These are phyloP conservation scores for Micronisus gabar DNA, from an alignment of 2,113 vertebrate genomes.

Conservation along the genomic window DNA sequence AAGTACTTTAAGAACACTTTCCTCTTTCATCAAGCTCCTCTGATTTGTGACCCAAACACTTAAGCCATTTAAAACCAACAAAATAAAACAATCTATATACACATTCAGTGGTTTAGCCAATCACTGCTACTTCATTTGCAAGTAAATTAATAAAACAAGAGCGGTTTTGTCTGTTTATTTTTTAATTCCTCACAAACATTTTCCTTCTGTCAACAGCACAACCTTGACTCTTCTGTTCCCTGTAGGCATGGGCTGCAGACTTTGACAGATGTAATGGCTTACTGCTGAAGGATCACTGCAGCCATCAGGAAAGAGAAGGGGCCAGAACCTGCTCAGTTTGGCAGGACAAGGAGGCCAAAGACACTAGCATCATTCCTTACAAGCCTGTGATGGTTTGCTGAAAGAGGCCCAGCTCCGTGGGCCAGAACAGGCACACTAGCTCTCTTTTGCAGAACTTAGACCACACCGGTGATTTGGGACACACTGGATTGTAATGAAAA, in stretches of 20 bases:
- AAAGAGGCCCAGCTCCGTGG: neutral
- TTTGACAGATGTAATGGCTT: neutral
- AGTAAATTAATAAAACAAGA: neutral
- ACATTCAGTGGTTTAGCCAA: neutral
- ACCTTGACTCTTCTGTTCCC: neutral
- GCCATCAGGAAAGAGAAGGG: neutral
- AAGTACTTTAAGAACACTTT: neutral
- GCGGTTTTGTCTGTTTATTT: neutral
- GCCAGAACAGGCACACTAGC: neutral
- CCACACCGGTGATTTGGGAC: neutral
- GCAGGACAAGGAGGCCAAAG: neutral
- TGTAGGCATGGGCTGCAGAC: neutral
- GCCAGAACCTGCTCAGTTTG: neutral
- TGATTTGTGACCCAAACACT: neutral
- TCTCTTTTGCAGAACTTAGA: neutral
- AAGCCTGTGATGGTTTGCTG: neutral
- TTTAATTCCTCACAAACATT: neutral
- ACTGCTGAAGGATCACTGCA: neutral
- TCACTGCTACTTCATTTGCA: neutral
- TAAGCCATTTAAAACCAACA: neutral
- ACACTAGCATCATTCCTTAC: neutral
- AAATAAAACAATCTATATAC: neutral
- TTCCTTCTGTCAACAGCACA: neutral
- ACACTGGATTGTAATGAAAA: neutral
- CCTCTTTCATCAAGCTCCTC: neutral